Evolutionary conservation across 2,888 invertebrate species (phyloP).

Genomic region (Melinaea marsaeus): DNA sequence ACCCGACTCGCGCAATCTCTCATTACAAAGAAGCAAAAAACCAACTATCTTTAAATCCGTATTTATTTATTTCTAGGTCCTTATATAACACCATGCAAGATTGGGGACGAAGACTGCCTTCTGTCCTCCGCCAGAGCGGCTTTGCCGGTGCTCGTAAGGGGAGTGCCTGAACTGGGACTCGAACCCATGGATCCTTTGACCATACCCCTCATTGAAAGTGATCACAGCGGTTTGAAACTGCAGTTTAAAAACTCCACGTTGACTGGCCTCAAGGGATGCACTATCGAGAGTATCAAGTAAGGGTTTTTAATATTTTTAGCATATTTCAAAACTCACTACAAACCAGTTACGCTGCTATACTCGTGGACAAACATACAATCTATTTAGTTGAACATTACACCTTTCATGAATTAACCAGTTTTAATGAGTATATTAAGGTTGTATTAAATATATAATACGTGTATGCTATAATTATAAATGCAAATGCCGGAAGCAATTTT

Average conservation of each 20-base stretch:
- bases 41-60: too few relatives aligned
- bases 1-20: too few relatives aligned
- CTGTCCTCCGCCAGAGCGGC: slow-evolving; percentile 50
- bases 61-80: slow-evolving; percentile 46
- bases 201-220: slow-evolving; percentile 47
- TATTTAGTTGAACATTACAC: too few relatives aligned
- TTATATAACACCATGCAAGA: slow-evolving; percentile 58
- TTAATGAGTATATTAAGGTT: too few relatives aligned
- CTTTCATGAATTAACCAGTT: too few relatives aligned
- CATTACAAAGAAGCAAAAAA: too few relatives aligned
- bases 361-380: too few relatives aligned
- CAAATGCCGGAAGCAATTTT: too few relatives aligned
- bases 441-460: too few relatives aligned
- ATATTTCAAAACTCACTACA: too few relatives aligned
- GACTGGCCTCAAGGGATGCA: slow-evolving; percentile 57
- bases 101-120: slow-evolving; percentile 49
- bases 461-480: too few relatives aligned
- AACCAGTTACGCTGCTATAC: too few relatives aligned
- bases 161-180: slow-evolving; percentile 55
- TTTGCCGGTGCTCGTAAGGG: slow-evolving; percentile 48
- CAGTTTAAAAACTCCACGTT: slow-evolving; percentile 51
- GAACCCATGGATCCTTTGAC: slow-evolving; percentile 56
- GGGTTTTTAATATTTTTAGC: slow-evolving; percentile 31
- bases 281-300: slow-evolving; percentile 56
- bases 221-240: slow-evolving; percentile 52